A percentile compares a stretch with the other conserved stretches of the same genome.
Conservation (phyloP, 2,888 invertebrate species). For the Vandiemenella viatica region DNA sequence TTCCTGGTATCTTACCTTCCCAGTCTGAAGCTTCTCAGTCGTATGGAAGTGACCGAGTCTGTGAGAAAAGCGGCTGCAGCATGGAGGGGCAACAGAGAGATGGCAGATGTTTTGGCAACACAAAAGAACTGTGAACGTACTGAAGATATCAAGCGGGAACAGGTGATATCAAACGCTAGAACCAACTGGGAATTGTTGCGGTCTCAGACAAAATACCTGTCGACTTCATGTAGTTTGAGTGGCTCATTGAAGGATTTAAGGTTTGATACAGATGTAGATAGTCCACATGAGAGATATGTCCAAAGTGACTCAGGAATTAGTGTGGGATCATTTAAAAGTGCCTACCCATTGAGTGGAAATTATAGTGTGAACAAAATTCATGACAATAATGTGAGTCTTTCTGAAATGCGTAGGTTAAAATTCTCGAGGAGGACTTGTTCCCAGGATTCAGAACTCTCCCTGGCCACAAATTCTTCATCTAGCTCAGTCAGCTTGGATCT, state of each 20-base stretch:
- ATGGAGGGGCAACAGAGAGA: conserved; percentile 65
- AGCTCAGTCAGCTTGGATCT: conserved; percentile 33
- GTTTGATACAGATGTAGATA: conserved; percentile 3
- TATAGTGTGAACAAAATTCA: not conserved
- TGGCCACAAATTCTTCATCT: conserved; percentile 18
- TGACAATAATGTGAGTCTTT: not conserved
- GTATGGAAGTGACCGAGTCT: conserved; percentile 40
- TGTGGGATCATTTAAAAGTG: too few relatives aligned
- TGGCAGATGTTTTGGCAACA: conserved; percentile 49
- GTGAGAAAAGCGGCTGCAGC: conserved; percentile 62
- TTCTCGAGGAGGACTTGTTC: conserved; percentile 40
- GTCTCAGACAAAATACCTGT: conserved; percentile 38
- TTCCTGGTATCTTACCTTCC: conserved; percentile 69
- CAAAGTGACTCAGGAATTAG: conserved; percentile 17
- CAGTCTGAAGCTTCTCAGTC: conserved; percentile 53
- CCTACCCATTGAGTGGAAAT: conserved; percentile 2
- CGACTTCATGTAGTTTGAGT: conserved; percentile 1
- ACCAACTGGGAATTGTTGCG: conserved; percentile 75
- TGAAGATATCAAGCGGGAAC: conserved; percentile 51
- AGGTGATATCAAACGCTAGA: conserved; percentile 69
- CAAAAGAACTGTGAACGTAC: conserved; percentile 40
- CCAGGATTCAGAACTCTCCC: conserved; percentile 44
- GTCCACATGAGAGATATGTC: conserved; percentile 9
- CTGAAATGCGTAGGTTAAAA: conserved; percentile 24
- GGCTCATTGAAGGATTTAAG: conserved; percentile 10